Evolutionary conservation across 2,888 invertebrate species (phyloP), one percentile per base, ranked within the genome.

Genomic region (Ophion ellenae): DNA sequence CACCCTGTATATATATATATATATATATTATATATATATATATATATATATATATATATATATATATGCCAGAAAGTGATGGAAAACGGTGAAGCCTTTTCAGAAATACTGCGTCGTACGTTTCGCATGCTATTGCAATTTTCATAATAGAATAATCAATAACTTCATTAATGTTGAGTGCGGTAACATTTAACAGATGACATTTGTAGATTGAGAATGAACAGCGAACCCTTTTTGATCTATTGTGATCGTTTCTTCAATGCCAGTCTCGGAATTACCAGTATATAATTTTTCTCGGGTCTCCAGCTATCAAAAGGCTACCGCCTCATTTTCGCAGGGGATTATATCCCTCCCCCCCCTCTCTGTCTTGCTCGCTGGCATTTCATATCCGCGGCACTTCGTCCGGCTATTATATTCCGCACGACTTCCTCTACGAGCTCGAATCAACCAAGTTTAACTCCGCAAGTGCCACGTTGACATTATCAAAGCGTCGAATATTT

Each of bases 401-500:
- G 75, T 83, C 66, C 45, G 40, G 61, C 57, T 53, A 53, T 53
- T 53, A 53, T 57, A 76, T 80, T 59, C 36, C 14, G 76, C 63
- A 73, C 73, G 67, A 84, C 71, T 77, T 81, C 61, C 76, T 71
- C 79, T n/a, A 20, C 24, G 71, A 77, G 81, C 59, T 73, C 66
- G 71, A 81, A 66, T 71, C 80, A 73, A 76, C 66, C 70, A 45
- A 74, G 74, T 80, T 80, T 66, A 81, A 61, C 80, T 84, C 73
- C 61, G 20, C 64, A 81, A 73, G 20, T 71, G 74, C 75, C 45
- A n/a, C 83, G 83, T 70, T 85, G 85, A 78, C 81, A 87, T 85
- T 85, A 87, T 87, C 87, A 79, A 85, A 76, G 74, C 32, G 57
- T 70, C 14, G 40, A 80, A 81, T 81, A 75, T 74, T 82, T 85